phyloP scores from a whole-genome alignment of 2,797 vertebrate species.

The Syngnathus rostellatus region DNA sequence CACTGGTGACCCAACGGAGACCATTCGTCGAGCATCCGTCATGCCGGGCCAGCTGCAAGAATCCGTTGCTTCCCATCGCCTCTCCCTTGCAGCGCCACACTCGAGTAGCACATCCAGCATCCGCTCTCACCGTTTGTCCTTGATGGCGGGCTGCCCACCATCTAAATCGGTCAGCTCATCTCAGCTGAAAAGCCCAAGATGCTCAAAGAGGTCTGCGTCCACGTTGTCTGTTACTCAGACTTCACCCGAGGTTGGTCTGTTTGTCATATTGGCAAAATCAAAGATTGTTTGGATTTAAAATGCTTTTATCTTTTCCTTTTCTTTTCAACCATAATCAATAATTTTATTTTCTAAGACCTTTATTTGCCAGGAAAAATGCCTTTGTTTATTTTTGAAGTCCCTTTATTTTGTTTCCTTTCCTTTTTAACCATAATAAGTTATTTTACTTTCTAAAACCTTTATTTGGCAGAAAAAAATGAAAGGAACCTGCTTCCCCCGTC shows the following conservation, averaged over 20 bases:
- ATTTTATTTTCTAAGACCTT: too few relatives aligned
- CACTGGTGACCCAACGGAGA: slow-evolving; percentile 80
- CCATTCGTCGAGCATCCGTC: slow-evolving; percentile 77
- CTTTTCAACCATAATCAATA: too few relatives aligned
- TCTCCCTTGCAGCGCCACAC: slow-evolving; percentile 66
- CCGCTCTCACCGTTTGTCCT: slow-evolving; percentile 41
- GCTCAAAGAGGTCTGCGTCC: slow-evolving; percentile 66
- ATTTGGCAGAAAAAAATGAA: slow-evolving; percentile 61
- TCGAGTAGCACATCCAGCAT: slow-evolving; percentile 9
- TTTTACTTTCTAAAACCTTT: background rate
- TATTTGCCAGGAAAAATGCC: too few relatives aligned
- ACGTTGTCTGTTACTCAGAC: slow-evolving; percentile 57
- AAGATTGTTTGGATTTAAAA: background rate
- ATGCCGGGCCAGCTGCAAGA: slow-evolving; percentile 74
- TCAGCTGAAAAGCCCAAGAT: slow-evolving; percentile 43
- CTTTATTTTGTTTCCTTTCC: too few relatives aligned
- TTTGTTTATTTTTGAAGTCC: too few relatives aligned
- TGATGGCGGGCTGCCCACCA: slow-evolving; percentile 48
- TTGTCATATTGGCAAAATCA: background rate
- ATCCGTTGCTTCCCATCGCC: slow-evolving; percentile 46
- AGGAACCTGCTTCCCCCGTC: slow-evolving; percentile 81
- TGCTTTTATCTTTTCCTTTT: too few relatives aligned
- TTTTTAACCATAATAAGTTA: background rate
- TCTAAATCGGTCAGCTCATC: slow-evolving; percentile 11
- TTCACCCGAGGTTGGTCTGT: slow-evolving; percentile 77